Evolutionary conservation across 2,113 vertebrate genomes (phyloP).

Genomic region (Rhynchopsitta pachyrhyncha): DNA sequence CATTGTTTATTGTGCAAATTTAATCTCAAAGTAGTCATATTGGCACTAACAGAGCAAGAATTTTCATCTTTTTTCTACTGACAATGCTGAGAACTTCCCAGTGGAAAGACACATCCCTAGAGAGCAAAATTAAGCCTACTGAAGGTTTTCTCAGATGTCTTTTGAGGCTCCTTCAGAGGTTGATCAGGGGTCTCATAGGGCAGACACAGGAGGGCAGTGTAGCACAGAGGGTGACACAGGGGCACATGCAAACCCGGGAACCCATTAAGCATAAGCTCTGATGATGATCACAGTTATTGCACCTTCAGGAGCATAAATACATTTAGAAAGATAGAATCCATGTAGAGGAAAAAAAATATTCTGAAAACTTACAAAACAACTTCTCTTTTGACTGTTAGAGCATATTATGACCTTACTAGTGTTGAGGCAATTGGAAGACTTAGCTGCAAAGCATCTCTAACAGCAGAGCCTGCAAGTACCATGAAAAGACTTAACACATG

Average conservation of each 20-base stretch:
- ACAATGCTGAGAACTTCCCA: neutral
- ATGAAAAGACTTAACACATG: rapidly evolving
- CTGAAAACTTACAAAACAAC: neutral
- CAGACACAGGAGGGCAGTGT: neutral
- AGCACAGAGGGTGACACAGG: rapidly evolving
- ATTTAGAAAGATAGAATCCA: neutral
- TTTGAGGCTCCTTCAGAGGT: neutral
- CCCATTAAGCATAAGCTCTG: neutral
- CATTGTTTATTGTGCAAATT: conserved; percentile 21
- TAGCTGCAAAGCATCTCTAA: neutral
- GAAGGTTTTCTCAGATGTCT: neutral
- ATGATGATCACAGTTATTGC: neutral
- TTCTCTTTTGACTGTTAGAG: neutral
- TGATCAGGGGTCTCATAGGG: rapidly evolving
- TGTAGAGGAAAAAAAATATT: neutral
- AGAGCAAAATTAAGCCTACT: neutral
- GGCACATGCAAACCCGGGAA: neutral
- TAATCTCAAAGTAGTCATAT: neutral
- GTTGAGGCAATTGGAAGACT: neutral
- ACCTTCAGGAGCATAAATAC: neutral
- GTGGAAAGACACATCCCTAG: neutral
- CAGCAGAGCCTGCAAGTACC: neutral
- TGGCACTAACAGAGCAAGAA: neutral
- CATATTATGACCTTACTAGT: rapidly evolving
- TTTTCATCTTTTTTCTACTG: neutral